Evolutionary conservation across 2,888 invertebrate genomes (phyloP).

Genomic region (Brachyptera putata): DNA sequence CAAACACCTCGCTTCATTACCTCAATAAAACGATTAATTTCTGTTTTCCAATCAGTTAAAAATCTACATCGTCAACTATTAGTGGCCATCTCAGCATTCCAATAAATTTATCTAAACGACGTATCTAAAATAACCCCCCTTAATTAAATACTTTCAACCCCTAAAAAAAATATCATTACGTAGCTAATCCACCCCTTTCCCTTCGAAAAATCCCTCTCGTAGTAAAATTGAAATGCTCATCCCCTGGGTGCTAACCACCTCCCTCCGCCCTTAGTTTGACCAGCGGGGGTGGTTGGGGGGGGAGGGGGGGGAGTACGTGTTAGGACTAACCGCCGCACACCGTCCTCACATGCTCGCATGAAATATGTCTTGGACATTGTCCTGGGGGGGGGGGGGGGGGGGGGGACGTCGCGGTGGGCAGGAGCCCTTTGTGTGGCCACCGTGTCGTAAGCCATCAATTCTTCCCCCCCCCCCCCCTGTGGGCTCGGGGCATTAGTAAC

Average conservation of each 20-base stretch:
- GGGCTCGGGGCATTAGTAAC: conserved; percentile 14
- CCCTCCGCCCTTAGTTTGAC: not conserved
- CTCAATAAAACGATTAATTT: too few relatives aligned
- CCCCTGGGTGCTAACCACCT: not conserved
- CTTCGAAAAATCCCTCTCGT: conserved; percentile 23
- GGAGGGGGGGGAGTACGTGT: conserved; percentile 24
- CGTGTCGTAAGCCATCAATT: conserved; percentile 11
- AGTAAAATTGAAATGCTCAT: conserved; percentile 27
- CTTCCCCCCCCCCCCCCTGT: not conserved
- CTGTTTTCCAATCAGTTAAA: too few relatives aligned
- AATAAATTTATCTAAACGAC: not conserved
- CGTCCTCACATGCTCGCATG: conserved; percentile 17
- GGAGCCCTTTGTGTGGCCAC: conserved; percentile 1
- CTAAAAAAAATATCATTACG: conserved; percentile 24
- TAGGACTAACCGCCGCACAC: not conserved
- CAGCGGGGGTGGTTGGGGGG: conserved; percentile 9
- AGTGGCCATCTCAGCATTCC: not conserved
- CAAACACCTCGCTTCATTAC: too few relatives aligned
- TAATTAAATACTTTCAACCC: not conserved
- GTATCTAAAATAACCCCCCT: not conserved
- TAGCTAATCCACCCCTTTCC: conserved; percentile 24
- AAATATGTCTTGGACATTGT: conserved; percentile 28
- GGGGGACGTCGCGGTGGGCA: not conserved
- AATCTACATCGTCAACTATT: too few relatives aligned
- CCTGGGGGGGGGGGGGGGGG: not conserved